Evolutionary conservation across 2,113 vertebrate genomes (phyloP), one percentile per base, ranked within the genome.

Genomic region (Megaceryle torquata): DNA sequence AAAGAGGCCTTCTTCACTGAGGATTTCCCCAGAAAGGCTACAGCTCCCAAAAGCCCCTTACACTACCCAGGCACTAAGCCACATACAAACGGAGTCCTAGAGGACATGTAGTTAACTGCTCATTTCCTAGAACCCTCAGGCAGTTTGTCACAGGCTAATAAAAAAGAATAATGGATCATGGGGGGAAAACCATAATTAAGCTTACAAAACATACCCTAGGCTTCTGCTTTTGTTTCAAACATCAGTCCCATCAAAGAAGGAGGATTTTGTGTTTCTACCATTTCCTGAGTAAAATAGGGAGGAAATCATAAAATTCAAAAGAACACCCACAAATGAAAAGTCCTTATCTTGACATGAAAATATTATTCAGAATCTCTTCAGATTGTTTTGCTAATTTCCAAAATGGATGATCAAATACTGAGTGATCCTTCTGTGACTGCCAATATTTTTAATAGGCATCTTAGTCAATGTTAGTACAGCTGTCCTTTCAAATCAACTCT

Each of bases 381-480:
- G 90, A 94, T 96, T 95, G 88, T 96, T 97, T 97, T 92, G 77
- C 75, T 97, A 91, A 91, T 96, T 84, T 95, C 88, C 83, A 96
- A 57, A 95, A 67, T 88, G 91, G 60, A 96, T 94, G 96, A 95
- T 94, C 96, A 93, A 96, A 96, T 88, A 88, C 76, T 87, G 89
- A 97, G 94, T 44, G 96, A 97, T 96, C 78, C 87, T 93, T 88
- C 77, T 82, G 60, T 29, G 88, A 44, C 81, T 95, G 96, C 97
- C 97, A 97, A 65, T 95, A 91, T 95, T 97, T 97, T 97, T 97
- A 97, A 97, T 90, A 96, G 94, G 88, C 96, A 95, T 96, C 96
- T 97, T 96, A 97, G 95, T 92, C 95, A 96, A 91, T 97, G 97
- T 98, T 98, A 97, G 97, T 92, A 96, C 97, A 98, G 97, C 97